Evolutionary conservation across 2,888 invertebrate genomes (phyloP).

Genomic region (Imbricaverruca yamaguchii): DNA sequence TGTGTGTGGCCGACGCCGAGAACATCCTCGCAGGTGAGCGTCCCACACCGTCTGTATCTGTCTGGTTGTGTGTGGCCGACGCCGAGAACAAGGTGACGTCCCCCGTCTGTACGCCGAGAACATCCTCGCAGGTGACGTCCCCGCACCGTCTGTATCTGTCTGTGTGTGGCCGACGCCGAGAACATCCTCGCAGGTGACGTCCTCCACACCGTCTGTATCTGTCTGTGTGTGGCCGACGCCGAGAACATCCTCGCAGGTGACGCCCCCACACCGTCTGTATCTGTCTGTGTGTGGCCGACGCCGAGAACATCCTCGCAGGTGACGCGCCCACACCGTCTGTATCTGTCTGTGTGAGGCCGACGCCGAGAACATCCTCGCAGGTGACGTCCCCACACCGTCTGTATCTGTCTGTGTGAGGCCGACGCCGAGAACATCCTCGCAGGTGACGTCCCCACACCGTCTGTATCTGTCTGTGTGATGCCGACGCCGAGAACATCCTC

Average conservation of each 20-base stretch:
- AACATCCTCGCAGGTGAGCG: not conserved
- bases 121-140: not conserved
- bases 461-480: too few relatives aligned
- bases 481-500: not conserved
- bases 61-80: not conserved
- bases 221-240: too few relatives aligned
- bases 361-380: not conserved
- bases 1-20: not conserved
- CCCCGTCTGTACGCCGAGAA: too few relatives aligned
- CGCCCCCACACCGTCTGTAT: too few relatives aligned
- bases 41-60: too few relatives aligned
- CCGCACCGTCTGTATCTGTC: too few relatives aligned
- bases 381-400: too few relatives aligned
- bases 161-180: too few relatives aligned
- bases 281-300: not conserved
- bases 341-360: not conserved
- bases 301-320: not conserved
- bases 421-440: slow-evolving; percentile 14
- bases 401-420: too few relatives aligned
- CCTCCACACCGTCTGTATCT: too few relatives aligned
- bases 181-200: not conserved
- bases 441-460: not conserved
- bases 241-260: not conserved
- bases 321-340: too few relatives aligned
- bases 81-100: not conserved